Evolutionary conservation across 2,113 vertebrate genomes (phyloP), one percentile per base, ranked within the genome.

Genomic region (Theropithecus gelada): DNA sequence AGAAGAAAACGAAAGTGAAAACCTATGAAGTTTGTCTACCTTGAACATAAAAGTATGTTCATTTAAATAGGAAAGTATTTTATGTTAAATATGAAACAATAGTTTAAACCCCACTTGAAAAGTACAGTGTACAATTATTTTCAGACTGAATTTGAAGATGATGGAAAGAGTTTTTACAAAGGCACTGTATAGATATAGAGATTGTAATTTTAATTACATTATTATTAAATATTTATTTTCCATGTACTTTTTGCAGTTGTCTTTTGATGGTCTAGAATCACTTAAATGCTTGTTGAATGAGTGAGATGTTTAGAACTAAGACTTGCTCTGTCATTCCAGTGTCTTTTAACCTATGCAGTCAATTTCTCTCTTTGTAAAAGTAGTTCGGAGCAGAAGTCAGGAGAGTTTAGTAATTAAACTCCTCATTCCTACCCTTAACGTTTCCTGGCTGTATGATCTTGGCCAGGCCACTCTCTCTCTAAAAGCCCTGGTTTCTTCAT

Each of bases 221-320:
- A 78, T 86, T 94, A 93, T 82, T 96, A 96, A 95, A 93, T 95
- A 61, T 83, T 96, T 88, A 76, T 93, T 96, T 96, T 96, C 94
- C n/a, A 87, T 73, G 52, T 94, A 90, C 76, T 52, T 55, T 91
- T 84, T 94, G 22, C 27, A 52, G 35, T 86, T 94, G 27, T 85
- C 59, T 73, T 93, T 82, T 79, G 43, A 68, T 45, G 76, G 17
- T 79, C 8, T 10, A 78, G 80, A 73, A 6, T 52, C 79, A 64
- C 45, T 75, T 72, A 59, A 59, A 17, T 82, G 64, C 55, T 45
- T 82, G 70, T 55, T 52, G 35, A 66, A 7, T 75, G 40, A 55
- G 40, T 66, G 84, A 93, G 23, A 64, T 12, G 4, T 52, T 57
- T 27, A 32, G 43, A 95, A 35, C 30, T 59, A 75, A 17, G 90